phyloP scores from a whole-genome alignment of 1,140 invertebrate genomes.

The Sitobion miscanthi region DNA sequence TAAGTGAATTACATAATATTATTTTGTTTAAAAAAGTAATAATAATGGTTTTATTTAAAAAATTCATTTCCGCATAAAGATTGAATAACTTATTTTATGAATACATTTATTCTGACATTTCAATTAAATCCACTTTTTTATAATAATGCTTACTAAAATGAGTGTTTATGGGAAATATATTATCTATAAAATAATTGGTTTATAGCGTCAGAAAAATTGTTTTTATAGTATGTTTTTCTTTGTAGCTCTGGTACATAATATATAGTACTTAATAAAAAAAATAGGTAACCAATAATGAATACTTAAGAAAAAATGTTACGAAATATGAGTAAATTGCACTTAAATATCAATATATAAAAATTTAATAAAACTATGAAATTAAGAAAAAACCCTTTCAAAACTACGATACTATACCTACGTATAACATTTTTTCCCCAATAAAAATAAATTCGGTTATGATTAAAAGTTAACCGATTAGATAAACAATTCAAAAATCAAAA shows the following conservation, averaged over 20 bases:
- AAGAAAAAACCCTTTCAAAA: not conserved
- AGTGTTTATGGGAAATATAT: not conserved
- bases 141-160: not conserved
- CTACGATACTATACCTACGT: not conserved
- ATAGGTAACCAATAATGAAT: not conserved
- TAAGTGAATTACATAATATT: not conserved
- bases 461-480: not conserved
- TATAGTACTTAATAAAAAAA: not conserved
- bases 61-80: not conserved
- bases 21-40: not conserved
- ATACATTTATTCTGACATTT: not conserved
- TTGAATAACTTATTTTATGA: not conserved
- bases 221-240: not conserved
- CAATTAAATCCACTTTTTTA: not conserved
- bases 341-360: not conserved
- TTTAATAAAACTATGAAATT: conserved; percentile 1
- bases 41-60: not conserved
- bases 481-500: not conserved
- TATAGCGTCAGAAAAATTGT: not conserved
- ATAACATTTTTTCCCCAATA: not conserved
- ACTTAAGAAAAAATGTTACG: not conserved
- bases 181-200: not conserved
- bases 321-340: not conserved
- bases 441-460: not conserved
- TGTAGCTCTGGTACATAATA: not conserved